These are phyloP conservation scores for Zosterops borbonicus DNA, from an alignment of 2,113 vertebrate species.

Conservation along the genomic window DNA sequence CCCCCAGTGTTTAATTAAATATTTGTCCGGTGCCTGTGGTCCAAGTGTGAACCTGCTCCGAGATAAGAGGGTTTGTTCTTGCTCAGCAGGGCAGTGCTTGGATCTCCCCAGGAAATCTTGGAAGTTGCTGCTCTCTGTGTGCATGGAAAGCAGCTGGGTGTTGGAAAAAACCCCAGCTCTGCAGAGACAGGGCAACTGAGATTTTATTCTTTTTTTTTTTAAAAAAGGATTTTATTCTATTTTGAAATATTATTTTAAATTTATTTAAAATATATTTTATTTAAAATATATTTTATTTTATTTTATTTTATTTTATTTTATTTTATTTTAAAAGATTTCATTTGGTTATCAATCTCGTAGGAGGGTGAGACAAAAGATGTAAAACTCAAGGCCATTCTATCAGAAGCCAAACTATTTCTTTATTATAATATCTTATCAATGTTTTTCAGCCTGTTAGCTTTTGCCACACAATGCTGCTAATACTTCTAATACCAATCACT, in stretches of 20 bases:
- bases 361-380: neutral
- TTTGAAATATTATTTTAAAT: too few species aligned
- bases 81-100: rapidly evolving
- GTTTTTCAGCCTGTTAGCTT: neutral
- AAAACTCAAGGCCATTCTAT: neutral
- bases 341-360: neutral
- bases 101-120: neutral
- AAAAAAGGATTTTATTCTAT: neutral
- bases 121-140: neutral
- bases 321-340: too few species aligned
- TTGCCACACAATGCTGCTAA: neutral
- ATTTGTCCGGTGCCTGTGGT: neutral
- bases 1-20: neutral
- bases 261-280: too few species aligned
- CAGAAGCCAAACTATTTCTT: neutral
- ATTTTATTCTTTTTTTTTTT: neutral
- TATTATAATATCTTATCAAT: neutral
- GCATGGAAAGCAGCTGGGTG: rapidly evolving
- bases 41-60: neutral
- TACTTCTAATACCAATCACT: neutral
- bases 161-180: neutral
- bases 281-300: too few species aligned
- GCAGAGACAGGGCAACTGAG: neutral
- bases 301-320: too few species aligned
- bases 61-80: neutral